Evolutionary conservation across 2,797 vertebrate genomes (phyloP), one percentile per base, ranked within the genome.

Genomic region (Falco novaeseelandiae): DNA sequence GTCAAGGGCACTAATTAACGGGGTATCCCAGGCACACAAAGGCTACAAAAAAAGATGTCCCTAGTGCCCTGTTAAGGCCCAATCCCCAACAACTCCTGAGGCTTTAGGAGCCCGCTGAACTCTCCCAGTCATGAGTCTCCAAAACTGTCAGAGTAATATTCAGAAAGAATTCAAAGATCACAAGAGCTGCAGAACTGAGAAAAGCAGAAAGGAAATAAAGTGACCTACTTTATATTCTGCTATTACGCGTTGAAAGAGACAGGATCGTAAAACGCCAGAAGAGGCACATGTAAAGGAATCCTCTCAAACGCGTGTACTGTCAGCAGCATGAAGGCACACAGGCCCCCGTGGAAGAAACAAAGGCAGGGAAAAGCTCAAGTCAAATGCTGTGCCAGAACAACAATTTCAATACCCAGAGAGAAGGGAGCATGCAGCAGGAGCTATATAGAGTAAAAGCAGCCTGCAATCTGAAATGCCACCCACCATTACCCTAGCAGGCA

Each of bases 141-240:
- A 77, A 77, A 92, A 89, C n/a, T 12, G 8, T 63, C 71, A 38
- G 38, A 38, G 38, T 80, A 55, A 22, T 66, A 77, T 6, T 32
- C 46, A 82, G 65, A 77, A 54, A 76, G 51, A 93, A 91, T 67
- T 63, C 44, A 38, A 87, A 93, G 51, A 96, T 92, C 77, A 65
- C 26, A 93, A 84, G 59, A 90, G 59, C 70, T 67, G 67, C 59
- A 94, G 74, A 93, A 92, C 14, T 0, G 3, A 90, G 70, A 93
- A 84, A 86, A 93, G 59, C 38, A 69, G 67, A 79, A 63, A 57
- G 49, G 87, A 90, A 95, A 85, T 88, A 42, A 84, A 83, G 77
- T 91, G 93, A 96, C 89, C 95, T 93, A 95, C 40, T 97, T 97
- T 94, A 85, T 79, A 89, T 66, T 89, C 55, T 61, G 52, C 52